These are phyloP conservation scores for Galerucella nymphaeae DNA, from an alignment of 2,888 invertebrate genomes.

Conservation along the genomic window DNA sequence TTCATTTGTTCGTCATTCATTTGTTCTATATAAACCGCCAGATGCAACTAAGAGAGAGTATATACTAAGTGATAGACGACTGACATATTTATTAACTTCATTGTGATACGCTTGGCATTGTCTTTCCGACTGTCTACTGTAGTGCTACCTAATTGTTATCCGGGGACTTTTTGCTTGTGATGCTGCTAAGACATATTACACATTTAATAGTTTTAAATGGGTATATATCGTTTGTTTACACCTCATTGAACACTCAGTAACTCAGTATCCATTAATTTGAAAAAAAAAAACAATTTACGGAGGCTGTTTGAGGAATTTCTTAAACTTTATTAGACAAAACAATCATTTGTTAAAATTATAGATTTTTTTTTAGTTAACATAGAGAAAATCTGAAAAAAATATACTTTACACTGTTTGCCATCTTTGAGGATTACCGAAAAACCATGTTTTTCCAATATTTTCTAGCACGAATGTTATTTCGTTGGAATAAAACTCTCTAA, in stretches of 20 bases:
- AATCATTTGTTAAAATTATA: too few relatives aligned
- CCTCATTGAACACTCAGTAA: not conserved
- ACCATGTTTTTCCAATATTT: too few relatives aligned
- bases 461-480: too few relatives aligned
- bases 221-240: not conserved
- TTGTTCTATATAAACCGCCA: constrained; percentile 46
- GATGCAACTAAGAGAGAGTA: constrained; percentile 38
- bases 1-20: constrained; percentile 53
- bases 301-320: not conserved
- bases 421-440: too few relatives aligned
- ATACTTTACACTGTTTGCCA: too few relatives aligned
- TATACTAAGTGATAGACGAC: constrained; percentile 46
- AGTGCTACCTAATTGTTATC: constrained; percentile 43
- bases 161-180: constrained; percentile 26
- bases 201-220: not conserved
- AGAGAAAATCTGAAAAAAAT: too few relatives aligned
- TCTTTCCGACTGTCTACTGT: constrained; percentile 41
- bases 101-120: constrained; percentile 46
- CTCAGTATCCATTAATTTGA: not conserved
- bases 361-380: too few relatives aligned
- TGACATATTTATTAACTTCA: constrained; percentile 50
- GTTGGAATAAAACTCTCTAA: too few relatives aligned
- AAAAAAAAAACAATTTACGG: not conserved
- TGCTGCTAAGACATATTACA: constrained; percentile 18
- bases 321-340: too few relatives aligned